Base-by-base conservation (phyloP, 30 jellyfish, hydroid and myxozoan genomes). In the Rhopilema esculentum region DNA sequence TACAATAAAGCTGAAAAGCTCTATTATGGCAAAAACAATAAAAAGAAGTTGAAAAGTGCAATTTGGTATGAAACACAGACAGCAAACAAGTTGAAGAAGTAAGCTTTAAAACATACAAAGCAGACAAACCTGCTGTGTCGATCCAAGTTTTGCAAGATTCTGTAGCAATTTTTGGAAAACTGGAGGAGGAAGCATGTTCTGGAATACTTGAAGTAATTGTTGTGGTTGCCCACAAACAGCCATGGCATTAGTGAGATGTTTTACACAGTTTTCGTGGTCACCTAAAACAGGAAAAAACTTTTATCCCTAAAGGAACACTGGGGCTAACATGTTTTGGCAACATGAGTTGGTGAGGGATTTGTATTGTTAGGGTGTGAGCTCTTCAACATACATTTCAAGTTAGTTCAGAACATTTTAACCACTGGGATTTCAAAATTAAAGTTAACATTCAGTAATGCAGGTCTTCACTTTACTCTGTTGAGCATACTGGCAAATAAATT, bases 151-250 rank as follows among this genome's bases (percentile, higher is more conserved):
- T 7, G 98, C 97, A 21, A 96, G 83, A 73, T 90, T 96, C 72
- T 91, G 91, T 27, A 96, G 30, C 72, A 96, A 84, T 97, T 83
- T 96, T 79, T 96, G 97, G 93, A 96, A 96, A 17, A 96, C 99
- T 50, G 88, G 72, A 0, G 99, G 99, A 0, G 99, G 99, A 26
- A 96, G 88, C 80, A 97, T 96, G 66, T 69, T 86, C 72, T 88
- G 96, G 93, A 96, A 96, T 16, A 96, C 99, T 91, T 91, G 97
- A 8, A 96, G 92, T 19, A 96, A 93, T 68, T 96, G 99, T 50
- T 91, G 97, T 29, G 99, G 99, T 72, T 96, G 99, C 28, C 99
- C 99, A 79, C 99, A 96, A 0, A 96, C 99, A 64, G 97, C 98
- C 62, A 96, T 91, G 20, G 97, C 99, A 77, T 87, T 91, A 33